Evolutionary conservation across 2,113 vertebrate genomes (phyloP).

Genomic region (Otocyon megalotis): DNA sequence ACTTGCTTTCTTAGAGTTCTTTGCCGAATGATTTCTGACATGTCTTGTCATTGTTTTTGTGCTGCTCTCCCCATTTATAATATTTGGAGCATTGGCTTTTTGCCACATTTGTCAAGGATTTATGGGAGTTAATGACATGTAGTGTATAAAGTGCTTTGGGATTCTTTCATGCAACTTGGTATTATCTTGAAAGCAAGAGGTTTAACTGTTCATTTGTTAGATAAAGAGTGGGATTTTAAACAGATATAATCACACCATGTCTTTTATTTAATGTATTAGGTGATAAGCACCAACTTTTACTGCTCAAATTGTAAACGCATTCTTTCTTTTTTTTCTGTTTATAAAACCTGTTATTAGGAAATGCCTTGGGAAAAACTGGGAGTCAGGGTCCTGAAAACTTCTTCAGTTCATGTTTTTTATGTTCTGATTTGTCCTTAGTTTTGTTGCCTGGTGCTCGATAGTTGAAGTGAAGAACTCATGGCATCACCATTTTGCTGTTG

Average conservation of each 20-base stretch:
- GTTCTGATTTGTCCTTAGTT: constrained; percentile 34
- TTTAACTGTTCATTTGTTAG: constrained; percentile 80
- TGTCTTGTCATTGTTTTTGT: constrained; percentile 76
- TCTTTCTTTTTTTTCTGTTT: constrained; percentile 14
- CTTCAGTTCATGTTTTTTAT: constrained; percentile 25
- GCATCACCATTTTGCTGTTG: constrained; percentile 6
- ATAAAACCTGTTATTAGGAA: constrained; percentile 55
- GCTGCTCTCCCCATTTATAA: constrained; percentile 58
- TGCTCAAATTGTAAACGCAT: constrained; percentile 62
- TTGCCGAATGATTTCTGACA: constrained; percentile 73
- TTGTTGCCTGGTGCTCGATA: not conserved
- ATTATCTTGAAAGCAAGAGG: constrained; percentile 81
- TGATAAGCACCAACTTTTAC: constrained; percentile 24
- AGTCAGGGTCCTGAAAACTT: constrained; percentile 43
- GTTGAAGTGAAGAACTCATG: not conserved
- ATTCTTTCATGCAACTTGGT: constrained; percentile 79
- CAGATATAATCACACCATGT: constrained; percentile 64
- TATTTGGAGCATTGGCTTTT: constrained; percentile 78
- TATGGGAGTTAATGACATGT: constrained; percentile 78
- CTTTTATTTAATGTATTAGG: constrained; percentile 69
- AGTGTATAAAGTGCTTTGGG: constrained; percentile 76
- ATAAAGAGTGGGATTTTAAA: constrained; percentile 77
- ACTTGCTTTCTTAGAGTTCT: constrained; percentile 59
- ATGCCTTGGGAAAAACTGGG: constrained; percentile 31
- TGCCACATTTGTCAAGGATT: constrained; percentile 78